These are phyloP conservation scores for Platalea minor DNA, from an alignment of 2,797 vertebrate species.

Conservation along the genomic window DNA sequence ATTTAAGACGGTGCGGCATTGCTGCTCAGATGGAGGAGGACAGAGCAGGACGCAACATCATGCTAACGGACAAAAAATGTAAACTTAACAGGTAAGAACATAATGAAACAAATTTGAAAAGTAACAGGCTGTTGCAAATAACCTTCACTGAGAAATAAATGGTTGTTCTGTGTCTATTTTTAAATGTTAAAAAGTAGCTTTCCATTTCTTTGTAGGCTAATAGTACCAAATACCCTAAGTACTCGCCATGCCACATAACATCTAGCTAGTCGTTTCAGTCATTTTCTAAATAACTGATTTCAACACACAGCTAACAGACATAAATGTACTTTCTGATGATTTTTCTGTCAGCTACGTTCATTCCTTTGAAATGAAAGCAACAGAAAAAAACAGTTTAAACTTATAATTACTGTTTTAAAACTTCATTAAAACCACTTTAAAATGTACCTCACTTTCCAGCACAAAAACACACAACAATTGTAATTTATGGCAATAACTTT, in stretches of 20 bases:
- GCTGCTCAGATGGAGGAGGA: not conserved
- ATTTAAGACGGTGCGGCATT: fast-evolving
- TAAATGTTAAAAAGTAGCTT: not conserved
- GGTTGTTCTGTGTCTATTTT: not conserved
- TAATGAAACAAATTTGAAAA: not conserved
- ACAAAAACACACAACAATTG: not conserved
- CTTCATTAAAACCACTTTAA: not conserved
- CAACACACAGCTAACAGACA: not conserved
- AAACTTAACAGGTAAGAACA: not conserved
- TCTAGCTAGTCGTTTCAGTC: not conserved
- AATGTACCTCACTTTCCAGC: not conserved
- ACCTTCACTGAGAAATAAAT: not conserved
- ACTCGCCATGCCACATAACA: not conserved
- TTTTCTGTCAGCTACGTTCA: not conserved
- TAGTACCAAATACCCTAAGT: not conserved
- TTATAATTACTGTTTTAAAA: not conserved
- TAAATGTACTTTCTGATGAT: not conserved
- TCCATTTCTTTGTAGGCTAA: not conserved
- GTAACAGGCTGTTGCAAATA: not conserved
- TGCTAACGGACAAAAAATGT: fast-evolving
- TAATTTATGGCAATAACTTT: not conserved
- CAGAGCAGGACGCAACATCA: not conserved
- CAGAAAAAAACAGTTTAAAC: not conserved
- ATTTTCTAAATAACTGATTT: not conserved
- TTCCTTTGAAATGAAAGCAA: not conserved